Percentiles rank a stretch among this genome's conserved stretches.
Conservation (phyloP, 2,888 invertebrate genomes). For the Patella ulyssiponensis region DNA sequence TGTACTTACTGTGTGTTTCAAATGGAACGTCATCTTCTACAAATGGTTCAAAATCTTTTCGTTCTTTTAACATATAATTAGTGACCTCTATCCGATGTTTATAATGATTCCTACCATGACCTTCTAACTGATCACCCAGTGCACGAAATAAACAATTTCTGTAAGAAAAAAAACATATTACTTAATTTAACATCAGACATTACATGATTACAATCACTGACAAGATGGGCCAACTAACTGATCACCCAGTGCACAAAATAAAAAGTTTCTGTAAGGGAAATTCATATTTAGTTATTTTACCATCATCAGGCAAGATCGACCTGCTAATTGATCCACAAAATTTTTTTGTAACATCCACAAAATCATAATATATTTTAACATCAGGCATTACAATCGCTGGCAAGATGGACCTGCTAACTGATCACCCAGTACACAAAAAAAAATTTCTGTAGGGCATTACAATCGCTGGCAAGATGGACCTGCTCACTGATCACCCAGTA, state of each 20-base stretch:
- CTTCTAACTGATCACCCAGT: conserved; percentile 74
- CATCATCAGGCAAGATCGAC: too few relatives aligned
- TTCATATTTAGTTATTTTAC: not conserved
- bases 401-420: conserved; percentile 73
- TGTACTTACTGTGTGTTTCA: conserved; percentile 72
- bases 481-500: conserved; percentile 74
- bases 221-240: conserved; percentile 72
- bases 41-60: conserved; percentile 74
- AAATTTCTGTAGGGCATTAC: too few relatives aligned
- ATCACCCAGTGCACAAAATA: conserved; percentile 75
- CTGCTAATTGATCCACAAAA: too few relatives aligned
- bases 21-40: conserved; percentile 74
- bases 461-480: conserved; percentile 73
- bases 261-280: conserved; percentile 72
- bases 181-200: too few relatives aligned
- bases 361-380: conserved; percentile 23
- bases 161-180: conserved; percentile 36
- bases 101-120: conserved; percentile 72
- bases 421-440: conserved; percentile 75
- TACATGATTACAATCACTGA: too few relatives aligned
- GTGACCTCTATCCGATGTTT: conserved; percentile 73
- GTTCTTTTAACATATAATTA: conserved; percentile 72
- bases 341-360: too few relatives aligned
- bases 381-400: conserved; percentile 73
- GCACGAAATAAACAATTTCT: conserved; percentile 75